Evolutionary conservation across 2,888 invertebrate genomes (phyloP), one percentile per base, ranked within the genome.

Genomic region (Antheraea yamamai): DNA sequence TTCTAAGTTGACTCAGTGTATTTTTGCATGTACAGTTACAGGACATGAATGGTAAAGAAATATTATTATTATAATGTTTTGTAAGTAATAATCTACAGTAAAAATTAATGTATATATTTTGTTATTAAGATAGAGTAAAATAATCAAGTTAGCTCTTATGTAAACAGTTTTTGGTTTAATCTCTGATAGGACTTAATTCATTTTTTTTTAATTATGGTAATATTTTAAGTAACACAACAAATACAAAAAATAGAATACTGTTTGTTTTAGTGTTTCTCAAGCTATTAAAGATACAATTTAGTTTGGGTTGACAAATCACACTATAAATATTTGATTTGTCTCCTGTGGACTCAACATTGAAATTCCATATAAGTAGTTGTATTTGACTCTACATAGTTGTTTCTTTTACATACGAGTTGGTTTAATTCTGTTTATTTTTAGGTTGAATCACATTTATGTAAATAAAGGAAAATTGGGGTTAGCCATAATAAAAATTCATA

Each of bases 41-140:
- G 92, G 88, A 72, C 92, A 92, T 88, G 90, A 92, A 82, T 95
- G 94, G 94, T 94, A 83, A 84, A 81, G 80, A 76, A 4, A 68
- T 71, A 72, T 0, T 47, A 26, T 66, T 16, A 1, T 66, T 23
- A 7, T 55, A 55, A 6, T 55, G 55, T 18, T 20, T 55, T 55
- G 18, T 55, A n/a, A 20, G 18, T 7, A 7, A 55, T 18, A 47
- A 47, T 47, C 12, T 55, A 55, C 18, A 18, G 14, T 55, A 18
- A 18, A 55, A 55, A 20, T 18, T 55, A 18, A 7, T 55, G 18
- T 20, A 47, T 47, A 47, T 47, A 47, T 1, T 47, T 47, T 10
- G 47, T 47, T 47, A 7, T 47, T 47, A 39, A 39, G 47, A 47
- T 12, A 12, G 12, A 47, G 47, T 47, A 7, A 47, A 47, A 47